Evolutionary conservation across 2,797 vertebrate species (phyloP).

Genomic region (Nasua narica): DNA sequence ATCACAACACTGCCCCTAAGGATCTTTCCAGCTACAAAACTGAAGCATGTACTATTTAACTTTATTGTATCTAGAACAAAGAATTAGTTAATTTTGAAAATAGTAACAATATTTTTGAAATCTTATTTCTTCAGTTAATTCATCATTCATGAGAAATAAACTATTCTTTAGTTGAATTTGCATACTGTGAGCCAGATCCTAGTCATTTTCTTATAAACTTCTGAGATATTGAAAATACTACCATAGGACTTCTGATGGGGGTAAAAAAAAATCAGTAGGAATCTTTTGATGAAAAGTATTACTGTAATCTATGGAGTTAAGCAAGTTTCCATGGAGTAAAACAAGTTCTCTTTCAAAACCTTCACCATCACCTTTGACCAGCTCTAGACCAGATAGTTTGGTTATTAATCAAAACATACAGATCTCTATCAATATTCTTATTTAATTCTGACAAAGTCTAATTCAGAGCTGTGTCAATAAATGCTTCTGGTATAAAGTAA

Average conservation of each 20-base stretch:
- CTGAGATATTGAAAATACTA: neutral
- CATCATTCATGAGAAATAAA: neutral
- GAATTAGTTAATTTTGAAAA: neutral
- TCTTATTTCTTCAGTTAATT: slow-evolving; percentile 15
- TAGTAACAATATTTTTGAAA: neutral
- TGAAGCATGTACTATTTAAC: neutral
- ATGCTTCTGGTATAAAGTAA: neutral
- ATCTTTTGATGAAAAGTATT: neutral
- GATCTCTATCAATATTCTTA: neutral
- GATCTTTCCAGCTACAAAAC: neutral
- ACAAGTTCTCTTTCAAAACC: neutral
- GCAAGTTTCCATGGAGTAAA: neutral
- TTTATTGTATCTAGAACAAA: neutral
- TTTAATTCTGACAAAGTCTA: neutral
- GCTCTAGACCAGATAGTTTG: neutral
- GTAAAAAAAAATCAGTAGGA: neutral
- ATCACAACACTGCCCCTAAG: neutral
- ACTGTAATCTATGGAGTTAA: neutral
- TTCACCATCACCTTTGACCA: neutral
- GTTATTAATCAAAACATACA: neutral
- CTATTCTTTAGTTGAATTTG: neutral
- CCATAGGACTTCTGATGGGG: neutral
- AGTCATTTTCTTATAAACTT: neutral
- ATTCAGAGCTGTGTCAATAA: neutral
- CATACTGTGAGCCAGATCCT: neutral